These are phyloP conservation scores for Phaonia tiefii DNA, from an alignment of 2,888 invertebrate genomes.

Conservation along the genomic window DNA sequence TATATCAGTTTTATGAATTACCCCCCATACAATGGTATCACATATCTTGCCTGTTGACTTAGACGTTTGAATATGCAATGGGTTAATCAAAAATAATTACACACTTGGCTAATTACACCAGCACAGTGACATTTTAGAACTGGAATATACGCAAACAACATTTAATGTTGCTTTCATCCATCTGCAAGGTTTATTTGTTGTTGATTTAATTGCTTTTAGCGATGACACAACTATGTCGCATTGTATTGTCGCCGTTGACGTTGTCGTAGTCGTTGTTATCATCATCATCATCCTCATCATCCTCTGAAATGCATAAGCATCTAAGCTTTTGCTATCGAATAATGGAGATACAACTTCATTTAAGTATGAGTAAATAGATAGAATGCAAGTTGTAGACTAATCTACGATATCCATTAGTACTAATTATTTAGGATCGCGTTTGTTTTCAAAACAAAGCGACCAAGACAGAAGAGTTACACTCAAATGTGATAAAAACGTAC, in stretches of 20 bases:
- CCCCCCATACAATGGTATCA: no score
- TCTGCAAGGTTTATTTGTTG: conserved; percentile 36
- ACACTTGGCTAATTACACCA: conserved; percentile 36
- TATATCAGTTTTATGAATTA: no score
- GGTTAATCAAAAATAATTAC: conserved; percentile 28
- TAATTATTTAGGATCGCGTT: conserved; percentile 6
- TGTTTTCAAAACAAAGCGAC: no score
- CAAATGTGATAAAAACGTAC: no score
- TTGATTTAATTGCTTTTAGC: conserved; percentile 47
- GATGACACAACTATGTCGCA: conserved; percentile 4
- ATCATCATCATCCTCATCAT: no score
- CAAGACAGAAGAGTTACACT: no score
- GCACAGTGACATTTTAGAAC: no score
- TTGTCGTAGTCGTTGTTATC: neutral
- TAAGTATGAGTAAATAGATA: neutral
- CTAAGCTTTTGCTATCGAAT: neutral
- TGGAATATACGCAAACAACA: neutral
- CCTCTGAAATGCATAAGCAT: no score
- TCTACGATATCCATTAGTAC: conserved; percentile 26
- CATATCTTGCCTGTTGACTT: neutral
- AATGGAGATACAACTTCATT: neutral
- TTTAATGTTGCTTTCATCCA: conserved; percentile 25
- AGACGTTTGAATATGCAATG: no score
- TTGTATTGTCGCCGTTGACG: neutral
- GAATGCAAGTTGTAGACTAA: conserved; percentile 8